Evolutionary conservation across 2,888 invertebrate genomes (phyloP).

Genomic region (Thelaira solivaga): DNA sequence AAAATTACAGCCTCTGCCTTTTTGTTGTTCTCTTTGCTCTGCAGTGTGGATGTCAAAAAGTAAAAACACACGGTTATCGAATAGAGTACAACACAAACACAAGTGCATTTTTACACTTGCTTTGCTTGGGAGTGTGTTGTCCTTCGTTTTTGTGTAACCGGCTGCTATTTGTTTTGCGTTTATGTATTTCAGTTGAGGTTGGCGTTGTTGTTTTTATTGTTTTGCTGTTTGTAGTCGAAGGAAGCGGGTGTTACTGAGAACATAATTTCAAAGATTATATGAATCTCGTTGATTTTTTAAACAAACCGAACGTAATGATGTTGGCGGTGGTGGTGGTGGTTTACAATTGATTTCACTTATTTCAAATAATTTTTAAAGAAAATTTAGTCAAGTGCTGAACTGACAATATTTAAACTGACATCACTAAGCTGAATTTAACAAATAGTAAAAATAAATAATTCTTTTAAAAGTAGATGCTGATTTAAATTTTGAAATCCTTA

Average conservation of each 20-base stretch:
- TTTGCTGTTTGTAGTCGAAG: background rate
- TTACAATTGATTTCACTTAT: constrained; percentile 58
- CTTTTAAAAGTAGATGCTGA: background rate
- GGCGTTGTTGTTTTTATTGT: background rate
- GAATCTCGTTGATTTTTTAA: constrained; percentile 49
- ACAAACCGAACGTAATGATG: constrained; percentile 38
- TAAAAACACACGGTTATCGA: constrained; percentile 43
- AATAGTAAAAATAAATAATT: too few relatives aligned
- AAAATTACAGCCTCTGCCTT: constrained; percentile 41
- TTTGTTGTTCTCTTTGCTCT: background rate
- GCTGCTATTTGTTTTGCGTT: constrained; percentile 56
- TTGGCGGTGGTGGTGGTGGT: constrained; percentile 48
- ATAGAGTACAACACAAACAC: constrained; percentile 4
- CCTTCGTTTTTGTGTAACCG: constrained; percentile 42
- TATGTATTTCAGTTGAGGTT: constrained; percentile 17
- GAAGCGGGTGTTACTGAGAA: constrained; percentile 43
- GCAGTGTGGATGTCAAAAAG: background rate
- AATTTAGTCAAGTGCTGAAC: constrained; percentile 31
- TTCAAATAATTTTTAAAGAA: constrained; percentile 21
- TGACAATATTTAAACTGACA: constrained; percentile 16
- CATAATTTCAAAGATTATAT: constrained; percentile 27
- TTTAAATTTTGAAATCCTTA: too few relatives aligned
- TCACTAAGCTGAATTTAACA: background rate
- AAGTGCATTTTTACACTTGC: constrained; percentile 54
- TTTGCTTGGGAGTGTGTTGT: constrained; percentile 21